Conservation (phyloP, 2,797 vertebrate genomes). For the Percopsis omiscomaycus region DNA sequence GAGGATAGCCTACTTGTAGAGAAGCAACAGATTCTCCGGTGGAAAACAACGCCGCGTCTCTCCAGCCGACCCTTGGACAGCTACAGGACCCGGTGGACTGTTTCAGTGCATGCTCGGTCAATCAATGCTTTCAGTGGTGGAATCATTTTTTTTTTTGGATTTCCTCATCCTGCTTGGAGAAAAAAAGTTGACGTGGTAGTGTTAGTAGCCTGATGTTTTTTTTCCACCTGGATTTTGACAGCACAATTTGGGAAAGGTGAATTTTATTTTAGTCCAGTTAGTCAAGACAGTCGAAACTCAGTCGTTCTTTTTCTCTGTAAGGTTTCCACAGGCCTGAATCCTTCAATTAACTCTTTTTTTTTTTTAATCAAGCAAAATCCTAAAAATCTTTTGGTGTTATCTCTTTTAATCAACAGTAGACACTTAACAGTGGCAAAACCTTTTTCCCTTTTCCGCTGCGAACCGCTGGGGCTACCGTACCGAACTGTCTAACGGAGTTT, state of each 20-base stretch:
- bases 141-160: conserved; percentile 3
- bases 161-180: conserved; percentile 3
- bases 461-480: not conserved
- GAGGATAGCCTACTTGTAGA: conserved; percentile 63
- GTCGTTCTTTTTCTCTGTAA: no score
- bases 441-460: not conserved
- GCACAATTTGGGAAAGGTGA: conserved; percentile 13
- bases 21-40: conserved; percentile 73
- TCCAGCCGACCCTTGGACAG: conserved; percentile 19
- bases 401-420: no score
- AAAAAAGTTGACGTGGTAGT: conserved; percentile 47
- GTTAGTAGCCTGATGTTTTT: conserved; percentile 18
- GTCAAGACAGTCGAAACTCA: no score
- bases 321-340: no score
- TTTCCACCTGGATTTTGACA: conserved; percentile 18
- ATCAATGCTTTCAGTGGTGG: conserved; percentile 2
- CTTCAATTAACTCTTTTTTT: no score
- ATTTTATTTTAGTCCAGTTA: no score
- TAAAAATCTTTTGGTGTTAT: no score
- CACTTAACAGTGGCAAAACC: no score
- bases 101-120: not conserved
- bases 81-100: conserved; percentile 2
- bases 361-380: no score
- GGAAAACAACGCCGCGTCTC: conserved; percentile 58
- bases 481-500: conserved; percentile 25